Evolutionary conservation across 2,797 vertebrate genomes (phyloP), one percentile per base, ranked within the genome.

Genomic region (Mus spretus): DNA sequence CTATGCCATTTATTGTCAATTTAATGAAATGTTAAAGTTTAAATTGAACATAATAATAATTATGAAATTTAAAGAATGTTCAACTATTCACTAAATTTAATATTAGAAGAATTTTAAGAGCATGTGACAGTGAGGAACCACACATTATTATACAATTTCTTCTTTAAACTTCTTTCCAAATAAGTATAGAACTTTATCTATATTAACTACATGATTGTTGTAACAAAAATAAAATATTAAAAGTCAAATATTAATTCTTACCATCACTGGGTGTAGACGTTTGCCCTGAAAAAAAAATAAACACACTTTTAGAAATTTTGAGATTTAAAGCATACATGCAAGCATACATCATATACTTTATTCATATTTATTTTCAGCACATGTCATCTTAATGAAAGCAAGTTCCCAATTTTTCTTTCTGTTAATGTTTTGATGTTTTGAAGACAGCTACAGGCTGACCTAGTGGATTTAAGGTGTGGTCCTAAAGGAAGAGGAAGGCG

Each of bases 201-300:
- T 11, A 59, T 82, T 72, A 96, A 94, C 50, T 75, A 81, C 40
- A 91, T 34, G 53, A 84, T 37, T 24, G 40, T 85, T 19, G 5
- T 40, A 89, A 91, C 1, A 93, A 91, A 53, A 55, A 61, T 19
- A 83, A 83, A 85, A 70, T 47, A n/a, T 63, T 28, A 77, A 96
- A 95, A 82, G 70, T 22, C 2, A 95, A 96, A 89, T 82, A 90
- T 88, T 79, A 89, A 72, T 77, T 94, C 97, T 97, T 97, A 97
- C 97, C 98, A 84, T 0, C 0, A 14, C 0, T 2, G 0, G 5
- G 0, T 53, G 0, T 0, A 6, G 0, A 0, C 3, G 0, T 0
- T 0, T 63, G 3, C 15, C 63, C 98, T 97, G 79, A 3, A 97
- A 96, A 95, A 88, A 5, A 17, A 67, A 34, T 90, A 78, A 72